Conservation (phyloP, 2,797 vertebrate genomes). For the Enteromius fasciolatus region DNA sequence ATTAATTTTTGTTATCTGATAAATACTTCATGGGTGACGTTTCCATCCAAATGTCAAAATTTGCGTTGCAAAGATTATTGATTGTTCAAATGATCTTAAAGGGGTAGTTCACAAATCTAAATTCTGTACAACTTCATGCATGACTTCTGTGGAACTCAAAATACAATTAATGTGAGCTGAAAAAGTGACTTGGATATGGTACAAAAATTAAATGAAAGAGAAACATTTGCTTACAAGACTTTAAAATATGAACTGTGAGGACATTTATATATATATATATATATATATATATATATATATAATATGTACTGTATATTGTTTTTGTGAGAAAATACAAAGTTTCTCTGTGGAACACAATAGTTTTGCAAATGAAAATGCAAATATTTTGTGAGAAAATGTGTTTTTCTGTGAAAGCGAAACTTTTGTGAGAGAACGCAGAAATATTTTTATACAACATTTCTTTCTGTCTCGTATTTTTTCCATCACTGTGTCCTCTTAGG, state of each 20-base stretch:
- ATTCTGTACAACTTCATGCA: neutral
- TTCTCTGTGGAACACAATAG: neutral
- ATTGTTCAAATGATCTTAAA: neutral
- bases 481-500: neutral
- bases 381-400: neutral
- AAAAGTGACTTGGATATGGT: neutral
- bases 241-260: neutral
- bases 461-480: neutral
- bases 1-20: neutral
- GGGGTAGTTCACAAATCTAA: neutral
- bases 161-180: neutral
- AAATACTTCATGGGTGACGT: neutral
- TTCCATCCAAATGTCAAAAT: neutral
- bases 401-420: neutral
- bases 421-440: neutral
- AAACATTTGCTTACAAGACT: neutral
- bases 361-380: neutral
- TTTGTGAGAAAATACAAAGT: neutral
- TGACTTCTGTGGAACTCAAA: neutral
- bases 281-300: too few relatives aligned
- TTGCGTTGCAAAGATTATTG: neutral
- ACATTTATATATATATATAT: too few relatives aligned
- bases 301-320: neutral
- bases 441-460: neutral
- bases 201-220: neutral